Evolutionary conservation across 2,113 vertebrate species (phyloP).

Genomic region (Siniperca knerii): DNA sequence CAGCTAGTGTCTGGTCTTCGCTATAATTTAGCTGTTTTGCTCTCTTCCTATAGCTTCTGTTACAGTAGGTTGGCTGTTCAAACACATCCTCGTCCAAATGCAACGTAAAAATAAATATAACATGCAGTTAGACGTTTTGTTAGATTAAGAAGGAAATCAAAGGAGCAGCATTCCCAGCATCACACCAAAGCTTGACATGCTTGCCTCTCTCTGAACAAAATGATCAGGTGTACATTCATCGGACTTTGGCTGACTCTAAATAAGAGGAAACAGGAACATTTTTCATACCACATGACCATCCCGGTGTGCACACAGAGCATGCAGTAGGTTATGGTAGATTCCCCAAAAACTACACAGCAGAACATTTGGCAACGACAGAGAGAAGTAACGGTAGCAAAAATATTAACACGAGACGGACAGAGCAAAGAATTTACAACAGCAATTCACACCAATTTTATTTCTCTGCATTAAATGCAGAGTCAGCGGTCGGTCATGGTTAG

Average conservation of each 20-base stretch:
- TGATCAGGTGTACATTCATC: slow-evolving; percentile 80
- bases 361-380: slow-evolving; percentile 1
- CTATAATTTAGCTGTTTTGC: slow-evolving; percentile 54
- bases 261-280: slow-evolving; percentile 63
- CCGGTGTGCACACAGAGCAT: slow-evolving; percentile 49
- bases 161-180: slow-evolving; percentile 40
- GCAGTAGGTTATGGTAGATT: slow-evolving; percentile 45
- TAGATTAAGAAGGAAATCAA: slow-evolving; percentile 43
- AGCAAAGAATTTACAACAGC: background rate
- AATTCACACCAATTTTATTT: background rate
- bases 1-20: background rate
- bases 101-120: slow-evolving; percentile 53
- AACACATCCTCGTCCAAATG: slow-evolving; percentile 26
- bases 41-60: slow-evolving; percentile 57
- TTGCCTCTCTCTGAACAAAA: slow-evolving; percentile 82
- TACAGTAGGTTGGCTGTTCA: slow-evolving; percentile 19
- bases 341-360: background rate
- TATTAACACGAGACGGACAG: background rate
- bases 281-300: slow-evolving; percentile 25
- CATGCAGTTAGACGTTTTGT: slow-evolving; percentile 78
- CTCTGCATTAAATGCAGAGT: background rate
- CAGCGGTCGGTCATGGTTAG: background rate
- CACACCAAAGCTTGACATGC: slow-evolving; percentile 74
- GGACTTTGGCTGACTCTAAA: slow-evolving; percentile 80
- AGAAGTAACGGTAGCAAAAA: slow-evolving; percentile 38